Percentiles rank a stretch among this genome's conserved stretches.
Evolutionary conservation across 2,888 invertebrate genomes (phyloP).

Genomic region (Branchinecta sandiegonensis): DNA sequence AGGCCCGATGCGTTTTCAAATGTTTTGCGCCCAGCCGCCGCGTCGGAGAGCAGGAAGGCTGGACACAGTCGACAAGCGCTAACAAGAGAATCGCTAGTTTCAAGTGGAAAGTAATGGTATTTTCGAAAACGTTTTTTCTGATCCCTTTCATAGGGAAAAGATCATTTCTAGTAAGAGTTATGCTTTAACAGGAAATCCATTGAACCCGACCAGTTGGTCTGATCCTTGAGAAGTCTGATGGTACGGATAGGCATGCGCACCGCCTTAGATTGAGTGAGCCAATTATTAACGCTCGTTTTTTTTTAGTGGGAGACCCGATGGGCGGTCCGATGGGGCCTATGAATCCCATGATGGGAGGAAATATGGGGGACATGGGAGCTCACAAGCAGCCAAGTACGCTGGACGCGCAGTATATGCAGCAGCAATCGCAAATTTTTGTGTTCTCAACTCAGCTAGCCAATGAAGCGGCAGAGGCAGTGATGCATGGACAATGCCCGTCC

Average conservation of each 20-base stretch:
- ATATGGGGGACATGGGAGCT: constrained; percentile 19
- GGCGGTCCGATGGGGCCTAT: background rate
- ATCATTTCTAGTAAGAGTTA: too few relatives aligned
- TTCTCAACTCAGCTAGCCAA: constrained; percentile 89
- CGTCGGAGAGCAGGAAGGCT: too few relatives aligned
- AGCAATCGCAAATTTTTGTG: constrained; percentile 95
- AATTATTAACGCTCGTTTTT: background rate
- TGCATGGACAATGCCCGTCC: constrained; percentile 73
- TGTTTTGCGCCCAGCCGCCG: too few relatives aligned
- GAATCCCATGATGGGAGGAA: constrained; percentile 19
- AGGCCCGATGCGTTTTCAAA: too few relatives aligned
- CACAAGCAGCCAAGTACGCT: constrained; percentile 45
- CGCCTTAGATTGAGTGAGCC: constrained; percentile 3
- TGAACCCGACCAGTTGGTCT: too few relatives aligned
- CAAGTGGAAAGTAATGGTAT: too few relatives aligned
- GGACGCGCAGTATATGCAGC: constrained; percentile 79
- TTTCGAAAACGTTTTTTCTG: too few relatives aligned
- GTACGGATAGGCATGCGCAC: constrained; percentile 19
- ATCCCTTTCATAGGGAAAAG: too few relatives aligned
- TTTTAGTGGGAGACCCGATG: constrained; percentile 22
- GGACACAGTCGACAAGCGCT: too few relatives aligned
- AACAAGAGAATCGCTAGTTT: too few relatives aligned
- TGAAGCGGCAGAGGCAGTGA: constrained; percentile 81
- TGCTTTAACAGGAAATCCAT: too few relatives aligned
- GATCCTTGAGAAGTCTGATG: too few relatives aligned